Conservation (phyloP, 2,888 invertebrate species). For the Tolmerus cingulatus region DNA sequence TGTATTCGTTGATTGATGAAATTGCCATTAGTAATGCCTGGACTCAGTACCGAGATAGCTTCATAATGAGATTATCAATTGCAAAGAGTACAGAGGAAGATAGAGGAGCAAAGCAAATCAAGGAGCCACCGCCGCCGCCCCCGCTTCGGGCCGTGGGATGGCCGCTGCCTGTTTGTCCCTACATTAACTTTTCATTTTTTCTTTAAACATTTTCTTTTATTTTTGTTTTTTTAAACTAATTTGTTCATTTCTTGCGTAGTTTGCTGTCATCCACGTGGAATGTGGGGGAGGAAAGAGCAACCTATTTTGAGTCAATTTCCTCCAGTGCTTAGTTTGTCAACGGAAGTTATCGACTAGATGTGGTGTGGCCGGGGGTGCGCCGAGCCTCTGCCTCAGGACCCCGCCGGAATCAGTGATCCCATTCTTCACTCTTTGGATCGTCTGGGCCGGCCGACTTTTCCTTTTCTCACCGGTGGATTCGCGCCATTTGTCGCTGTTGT, state of each 20-base stretch:
- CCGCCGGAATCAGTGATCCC: background rate
- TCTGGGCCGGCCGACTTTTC: slow-evolving; percentile 84
- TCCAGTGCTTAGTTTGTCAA: slow-evolving; percentile 40
- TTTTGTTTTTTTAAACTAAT: slow-evolving; percentile 27
- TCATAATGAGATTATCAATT: slow-evolving; percentile 35
- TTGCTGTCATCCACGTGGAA: slow-evolving; percentile 41
- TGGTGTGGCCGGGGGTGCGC: background rate
- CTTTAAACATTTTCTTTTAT: background rate
- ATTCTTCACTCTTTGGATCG: slow-evolving; percentile 83
- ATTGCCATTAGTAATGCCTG: slow-evolving; percentile 32
- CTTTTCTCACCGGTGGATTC: slow-evolving; percentile 81
- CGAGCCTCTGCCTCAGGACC: background rate
- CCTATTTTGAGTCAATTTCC: slow-evolving; percentile 10
- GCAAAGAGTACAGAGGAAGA: slow-evolving; percentile 22
- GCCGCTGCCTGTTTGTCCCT: background rate
- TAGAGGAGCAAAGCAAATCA: slow-evolving; percentile 6
- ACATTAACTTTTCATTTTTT: slow-evolving; percentile 6
- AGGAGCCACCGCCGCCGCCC: background rate
- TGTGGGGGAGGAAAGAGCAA: slow-evolving; percentile 24
- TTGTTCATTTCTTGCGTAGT: slow-evolving; percentile 24
- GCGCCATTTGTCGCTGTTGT: slow-evolving; percentile 70
- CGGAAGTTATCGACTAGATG: slow-evolving; percentile 48
- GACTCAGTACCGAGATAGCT: slow-evolving; percentile 23
- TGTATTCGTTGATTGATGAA: slow-evolving; percentile 40
- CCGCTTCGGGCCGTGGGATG: background rate